phyloP scores from a whole-genome alignment of 2,888 invertebrate genomes.

The Pheosia gnoma region DNA sequence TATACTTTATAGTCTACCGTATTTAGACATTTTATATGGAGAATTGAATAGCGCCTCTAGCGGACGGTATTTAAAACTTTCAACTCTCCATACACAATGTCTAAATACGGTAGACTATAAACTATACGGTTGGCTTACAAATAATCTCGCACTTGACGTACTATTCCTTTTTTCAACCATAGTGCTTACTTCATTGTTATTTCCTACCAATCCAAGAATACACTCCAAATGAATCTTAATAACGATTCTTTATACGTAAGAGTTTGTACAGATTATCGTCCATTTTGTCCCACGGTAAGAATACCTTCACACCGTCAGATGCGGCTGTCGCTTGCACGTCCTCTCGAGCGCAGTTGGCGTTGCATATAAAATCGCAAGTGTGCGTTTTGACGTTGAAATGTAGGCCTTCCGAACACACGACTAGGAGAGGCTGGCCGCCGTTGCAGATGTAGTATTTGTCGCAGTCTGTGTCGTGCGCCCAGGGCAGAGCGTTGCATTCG shows the following conservation, averaged over 20 bases:
- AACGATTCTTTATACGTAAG: conserved; percentile 2
- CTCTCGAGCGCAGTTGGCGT: conserved; percentile 54
- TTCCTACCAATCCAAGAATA: no score
- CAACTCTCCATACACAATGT: no score
- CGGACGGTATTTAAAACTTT: no score
- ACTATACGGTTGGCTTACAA: no score
- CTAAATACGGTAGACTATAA: no score
- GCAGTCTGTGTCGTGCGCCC: conserved; percentile 66
- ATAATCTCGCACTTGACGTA: no score
- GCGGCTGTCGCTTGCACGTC: conserved; percentile 42
- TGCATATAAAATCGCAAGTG: conserved; percentile 68
- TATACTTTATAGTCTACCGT: no score
- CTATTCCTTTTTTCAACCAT: no score
- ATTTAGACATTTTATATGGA: no score
- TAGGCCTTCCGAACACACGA: conserved; percentile 64
- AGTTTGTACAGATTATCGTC: conserved; percentile 27
- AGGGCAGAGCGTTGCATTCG: conserved; percentile 61
- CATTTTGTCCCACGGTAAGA: conserved; percentile 58
- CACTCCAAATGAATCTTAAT: no score
- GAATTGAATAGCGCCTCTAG: no score
- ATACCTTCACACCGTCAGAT: conserved; percentile 53
- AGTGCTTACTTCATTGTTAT: no score
- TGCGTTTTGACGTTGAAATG: conserved; percentile 59
- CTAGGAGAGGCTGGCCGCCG: conserved; percentile 45
- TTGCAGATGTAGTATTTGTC: conserved; percentile 71